phyloP scores from a whole-genome alignment of 2,113 vertebrate genomes.

The Phrynocephalus versicolor region DNA sequence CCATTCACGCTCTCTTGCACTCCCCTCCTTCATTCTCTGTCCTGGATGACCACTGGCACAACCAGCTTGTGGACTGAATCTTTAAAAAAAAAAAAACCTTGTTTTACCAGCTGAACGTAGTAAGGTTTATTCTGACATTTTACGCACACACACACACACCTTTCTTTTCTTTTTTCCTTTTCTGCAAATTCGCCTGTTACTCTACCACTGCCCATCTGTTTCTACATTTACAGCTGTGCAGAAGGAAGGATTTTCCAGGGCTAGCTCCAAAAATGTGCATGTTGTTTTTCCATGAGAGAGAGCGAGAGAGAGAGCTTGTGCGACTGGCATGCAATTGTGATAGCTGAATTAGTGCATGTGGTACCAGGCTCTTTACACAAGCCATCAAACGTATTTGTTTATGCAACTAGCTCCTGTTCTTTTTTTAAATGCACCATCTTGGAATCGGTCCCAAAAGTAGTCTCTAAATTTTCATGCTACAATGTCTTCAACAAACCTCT shows the following conservation, averaged over 20 bases:
- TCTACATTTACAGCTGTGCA: constrained; percentile 23
- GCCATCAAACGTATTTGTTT: constrained; percentile 17
- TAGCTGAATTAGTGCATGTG: rapidly evolving
- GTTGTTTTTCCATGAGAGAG: not conserved
- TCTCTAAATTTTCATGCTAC: not conserved
- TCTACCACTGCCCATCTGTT: constrained; percentile 18
- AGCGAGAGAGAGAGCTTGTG: too few relatives aligned
- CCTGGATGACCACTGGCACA: constrained; percentile 65
- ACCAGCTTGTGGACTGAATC: constrained; percentile 70
- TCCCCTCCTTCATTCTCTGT: constrained; percentile 65
- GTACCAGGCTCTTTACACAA: constrained; percentile 9
- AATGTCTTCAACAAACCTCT: not conserved
- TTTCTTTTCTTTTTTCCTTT: not conserved
- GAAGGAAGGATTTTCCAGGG: not conserved
- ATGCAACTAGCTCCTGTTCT: not conserved
- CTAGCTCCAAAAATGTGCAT: not conserved
- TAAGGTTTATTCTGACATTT: constrained; percentile 27
- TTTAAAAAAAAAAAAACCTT: constrained; percentile 70
- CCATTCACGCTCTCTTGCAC: constrained; percentile 62
- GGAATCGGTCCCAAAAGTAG: constrained; percentile 22
- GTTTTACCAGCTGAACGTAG: constrained; percentile 57
- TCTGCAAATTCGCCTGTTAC: constrained; percentile 25
- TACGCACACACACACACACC: too few relatives aligned
- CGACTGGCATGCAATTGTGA: not conserved
- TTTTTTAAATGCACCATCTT: not conserved